A percentile compares a stretch with the other conserved stretches of the same genome.
Conservation (phyloP, 2,113 vertebrate species). For the Pelodiscus sinensis region DNA sequence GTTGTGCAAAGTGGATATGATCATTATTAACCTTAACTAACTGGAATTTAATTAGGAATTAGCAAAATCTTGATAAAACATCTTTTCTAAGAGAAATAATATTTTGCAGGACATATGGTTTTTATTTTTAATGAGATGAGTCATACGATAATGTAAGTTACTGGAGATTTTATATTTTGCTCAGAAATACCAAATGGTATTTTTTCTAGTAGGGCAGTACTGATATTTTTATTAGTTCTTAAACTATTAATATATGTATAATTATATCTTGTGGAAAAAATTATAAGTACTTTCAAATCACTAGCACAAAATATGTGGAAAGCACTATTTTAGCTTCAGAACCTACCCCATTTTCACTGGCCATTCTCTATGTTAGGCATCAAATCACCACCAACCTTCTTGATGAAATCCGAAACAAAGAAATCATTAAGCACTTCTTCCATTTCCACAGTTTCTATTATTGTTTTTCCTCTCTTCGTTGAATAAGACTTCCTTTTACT, state of each 20-base stretch:
- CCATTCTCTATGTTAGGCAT: too few relatives aligned
- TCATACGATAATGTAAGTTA: slow-evolving; percentile 26
- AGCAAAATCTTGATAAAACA: not conserved
- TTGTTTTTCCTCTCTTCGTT: too few relatives aligned
- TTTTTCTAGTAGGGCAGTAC: not conserved
- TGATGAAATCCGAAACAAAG: too few relatives aligned
- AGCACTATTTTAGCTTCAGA: not conserved
- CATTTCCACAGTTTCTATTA: too few relatives aligned
- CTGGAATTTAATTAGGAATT: slow-evolving; percentile 10
- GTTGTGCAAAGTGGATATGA: not conserved
- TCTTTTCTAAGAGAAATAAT: slow-evolving; percentile 8
- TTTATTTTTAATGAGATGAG: slow-evolving; percentile 52
- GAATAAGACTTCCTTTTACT: too few relatives aligned
- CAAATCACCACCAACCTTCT: too few relatives aligned
- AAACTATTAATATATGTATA: not conserved
- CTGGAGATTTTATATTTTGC: slow-evolving; percentile 33
- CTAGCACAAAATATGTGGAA: not conserved
- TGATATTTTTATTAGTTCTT: not conserved
- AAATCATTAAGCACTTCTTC: too few relatives aligned
- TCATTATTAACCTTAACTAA: not conserved
- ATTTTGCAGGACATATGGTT: slow-evolving; percentile 35
- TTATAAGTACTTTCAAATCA: not conserved
- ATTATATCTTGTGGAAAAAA: not conserved
- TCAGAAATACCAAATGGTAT: slow-evolving; percentile 14
- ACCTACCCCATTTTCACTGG: too few relatives aligned